These are phyloP conservation scores for Cynodonichthys magdalenae DNA, from an alignment of 2,797 vertebrate species.

Conservation along the genomic window DNA sequence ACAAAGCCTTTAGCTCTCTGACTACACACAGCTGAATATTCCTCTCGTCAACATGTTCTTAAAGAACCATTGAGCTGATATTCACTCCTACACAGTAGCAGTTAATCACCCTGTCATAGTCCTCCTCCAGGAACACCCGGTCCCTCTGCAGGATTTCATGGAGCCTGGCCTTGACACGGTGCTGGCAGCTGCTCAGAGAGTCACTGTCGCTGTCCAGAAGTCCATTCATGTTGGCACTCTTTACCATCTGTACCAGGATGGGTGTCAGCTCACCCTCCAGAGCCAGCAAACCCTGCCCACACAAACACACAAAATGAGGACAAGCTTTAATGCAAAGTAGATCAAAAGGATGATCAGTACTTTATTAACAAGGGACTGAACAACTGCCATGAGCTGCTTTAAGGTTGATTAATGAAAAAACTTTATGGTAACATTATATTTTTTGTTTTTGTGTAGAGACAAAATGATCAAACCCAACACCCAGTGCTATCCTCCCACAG, in stretches of 20 bases:
- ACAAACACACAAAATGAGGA: not conserved
- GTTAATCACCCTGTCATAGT: constrained; percentile 88
- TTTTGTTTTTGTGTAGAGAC: too few species aligned
- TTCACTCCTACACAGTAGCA: not conserved
- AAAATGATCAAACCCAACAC: too few species aligned
- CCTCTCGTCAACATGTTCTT: too few species aligned
- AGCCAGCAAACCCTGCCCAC: constrained; percentile 90
- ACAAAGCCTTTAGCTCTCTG: too few species aligned
- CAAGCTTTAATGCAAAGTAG: not conserved
- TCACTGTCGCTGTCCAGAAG: constrained; percentile 96
- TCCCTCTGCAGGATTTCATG: constrained; percentile 97
- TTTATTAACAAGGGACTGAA: not conserved
- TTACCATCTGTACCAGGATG: constrained; percentile 99
- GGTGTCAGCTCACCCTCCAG: constrained; percentile 97
- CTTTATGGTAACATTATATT: too few species aligned
- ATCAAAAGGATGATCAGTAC: not conserved
- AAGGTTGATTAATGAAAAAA: too few species aligned
- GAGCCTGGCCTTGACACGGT: constrained; percentile 92
- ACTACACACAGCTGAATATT: too few species aligned
- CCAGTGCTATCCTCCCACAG: too few species aligned
- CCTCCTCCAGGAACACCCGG: constrained; percentile 86
- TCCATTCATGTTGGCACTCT: constrained; percentile 99
- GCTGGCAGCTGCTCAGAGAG: constrained; percentile 95
- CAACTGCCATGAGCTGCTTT: too few species aligned
- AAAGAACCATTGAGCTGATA: too few species aligned